A percentile compares a stretch with the other conserved stretches of the same genome.
These are phyloP conservation scores for Hetaerina americana DNA, from an alignment of 1,140 invertebrate genomes.

Conservation along the genomic window DNA sequence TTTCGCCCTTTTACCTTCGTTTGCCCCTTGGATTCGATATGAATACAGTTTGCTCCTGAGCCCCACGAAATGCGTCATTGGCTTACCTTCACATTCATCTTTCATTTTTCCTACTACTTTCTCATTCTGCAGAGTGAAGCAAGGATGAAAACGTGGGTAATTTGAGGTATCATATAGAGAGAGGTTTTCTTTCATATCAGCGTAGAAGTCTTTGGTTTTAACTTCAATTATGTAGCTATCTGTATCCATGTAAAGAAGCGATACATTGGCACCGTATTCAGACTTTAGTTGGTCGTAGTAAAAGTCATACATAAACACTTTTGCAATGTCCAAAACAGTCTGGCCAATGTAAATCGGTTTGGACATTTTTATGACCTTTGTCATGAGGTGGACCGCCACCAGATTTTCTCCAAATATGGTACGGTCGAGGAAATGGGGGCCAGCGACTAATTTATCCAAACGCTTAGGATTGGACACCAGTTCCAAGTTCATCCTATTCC, in stretches of 20 bases:
- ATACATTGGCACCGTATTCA: not conserved
- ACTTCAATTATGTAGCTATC: not conserved
- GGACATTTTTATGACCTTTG: not conserved
- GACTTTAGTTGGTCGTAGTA: not conserved
- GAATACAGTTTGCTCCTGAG: not conserved
- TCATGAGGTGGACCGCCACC: not conserved
- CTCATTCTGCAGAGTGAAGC: not conserved
- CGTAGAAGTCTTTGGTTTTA: not conserved
- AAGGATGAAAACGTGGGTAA: not conserved
- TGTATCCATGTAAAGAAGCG: not conserved
- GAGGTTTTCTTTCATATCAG: not conserved
- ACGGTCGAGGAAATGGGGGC: constrained; percentile 26
- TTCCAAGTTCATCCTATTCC: constrained; percentile 29
- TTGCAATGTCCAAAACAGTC: not conserved
- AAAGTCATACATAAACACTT: not conserved
- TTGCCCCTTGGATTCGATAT: not conserved
- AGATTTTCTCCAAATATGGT: constrained; percentile 17
- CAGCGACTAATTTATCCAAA: constrained; percentile 23
- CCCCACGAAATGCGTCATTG: not conserved
- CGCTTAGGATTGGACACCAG: constrained; percentile 23
- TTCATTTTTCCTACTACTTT: constrained; percentile 1
- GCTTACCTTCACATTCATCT: not conserved
- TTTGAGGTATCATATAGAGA: not conserved
- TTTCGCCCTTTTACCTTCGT: not conserved
- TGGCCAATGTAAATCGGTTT: not conserved